These are phyloP conservation scores for Parnassius glacialis DNA, from an alignment of 2,888 invertebrate species.

Conservation along the genomic window DNA sequence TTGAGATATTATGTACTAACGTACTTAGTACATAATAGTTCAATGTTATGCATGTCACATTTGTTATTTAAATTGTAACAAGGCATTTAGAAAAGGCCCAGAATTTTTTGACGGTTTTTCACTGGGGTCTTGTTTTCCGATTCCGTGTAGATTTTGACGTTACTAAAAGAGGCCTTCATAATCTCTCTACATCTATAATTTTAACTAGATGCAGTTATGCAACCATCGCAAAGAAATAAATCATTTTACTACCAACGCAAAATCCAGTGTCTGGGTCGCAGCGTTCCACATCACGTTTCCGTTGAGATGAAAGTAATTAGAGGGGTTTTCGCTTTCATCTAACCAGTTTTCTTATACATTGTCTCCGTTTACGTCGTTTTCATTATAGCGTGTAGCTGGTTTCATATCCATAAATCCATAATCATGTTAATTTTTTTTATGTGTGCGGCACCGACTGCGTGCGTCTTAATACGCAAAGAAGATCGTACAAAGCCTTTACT, in stretches of 20 bases:
- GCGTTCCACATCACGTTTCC: constrained; percentile 34
- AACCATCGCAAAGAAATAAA: constrained; percentile 16
- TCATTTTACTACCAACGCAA: not conserved
- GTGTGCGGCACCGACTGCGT: constrained; percentile 6
- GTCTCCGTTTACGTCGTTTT: constrained; percentile 21
- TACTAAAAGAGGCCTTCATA: too few species aligned
- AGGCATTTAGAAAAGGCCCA: too few species aligned
- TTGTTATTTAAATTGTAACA: too few species aligned
- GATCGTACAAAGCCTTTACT: not conserved
- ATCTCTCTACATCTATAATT: too few species aligned
- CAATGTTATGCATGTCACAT: too few species aligned
- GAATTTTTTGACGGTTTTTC: too few species aligned
- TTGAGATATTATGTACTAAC: too few species aligned
- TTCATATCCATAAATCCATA: constrained; percentile 8
- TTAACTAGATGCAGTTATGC: constrained; percentile 12
- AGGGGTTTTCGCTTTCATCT: constrained; percentile 61
- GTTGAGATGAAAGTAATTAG: constrained; percentile 68
- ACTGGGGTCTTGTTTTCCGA: too few species aligned
- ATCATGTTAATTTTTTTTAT: not conserved
- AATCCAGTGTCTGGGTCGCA: constrained; percentile 30
- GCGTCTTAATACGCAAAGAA: not conserved
- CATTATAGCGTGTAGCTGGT: constrained; percentile 11
- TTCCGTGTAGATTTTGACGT: too few species aligned
- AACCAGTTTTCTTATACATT: constrained; percentile 47
- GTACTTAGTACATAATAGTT: too few species aligned